Base-by-base conservation (phyloP, 2,797 vertebrate genomes). In the Remorina albescens region DNA sequence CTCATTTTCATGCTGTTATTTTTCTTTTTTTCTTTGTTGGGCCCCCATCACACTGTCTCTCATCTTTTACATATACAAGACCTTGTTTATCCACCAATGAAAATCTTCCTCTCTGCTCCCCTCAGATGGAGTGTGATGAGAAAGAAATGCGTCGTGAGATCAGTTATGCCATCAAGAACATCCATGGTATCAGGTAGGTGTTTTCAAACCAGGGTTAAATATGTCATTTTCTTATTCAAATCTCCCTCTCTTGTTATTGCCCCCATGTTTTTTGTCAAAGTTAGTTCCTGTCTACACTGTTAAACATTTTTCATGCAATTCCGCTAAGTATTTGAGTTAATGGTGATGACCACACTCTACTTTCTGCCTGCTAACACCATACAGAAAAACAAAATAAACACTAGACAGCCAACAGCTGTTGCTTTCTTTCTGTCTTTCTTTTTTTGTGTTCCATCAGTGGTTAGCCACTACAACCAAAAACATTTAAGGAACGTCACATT, bases 151-250 rank as follows among this genome's bases (percentile, higher is more conserved):
- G 98, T 15, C 95, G 96, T 44, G 98, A 99, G 93, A 99, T 99
- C 89, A 99, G 98, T 90, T 99, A 98, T 19, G 98, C 98, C 67
- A 99, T 99, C 89, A 98, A 98, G 94, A 99, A 99, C 92, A 98
- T 99, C 67, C 97, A 99, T 0, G 97, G 97, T n/a, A 98, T 99
- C 95, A 97, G 94, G 94, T 95, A 81, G 15, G 75, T 25, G 23
- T 55, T 44, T 12, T 9, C 32, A 11, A 18, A 41, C 8, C 26
- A 2, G 16, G 23, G 34, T n/a, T 4, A 50, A 66, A 26, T 26
- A 26, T 28, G 23, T 26, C 23, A 21, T 23, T 41, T 30, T n/a
- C 28, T 75, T 64, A 18, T 19, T 32, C 47, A 19, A n/a, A 8
- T 21, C 41, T 18, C 15, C 15, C 16, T 5, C 2, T 42, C 30